Evolutionary conservation across 2,113 vertebrate species (phyloP), one percentile per base, ranked within the genome.

Genomic region (Antechinus stuartii): DNA sequence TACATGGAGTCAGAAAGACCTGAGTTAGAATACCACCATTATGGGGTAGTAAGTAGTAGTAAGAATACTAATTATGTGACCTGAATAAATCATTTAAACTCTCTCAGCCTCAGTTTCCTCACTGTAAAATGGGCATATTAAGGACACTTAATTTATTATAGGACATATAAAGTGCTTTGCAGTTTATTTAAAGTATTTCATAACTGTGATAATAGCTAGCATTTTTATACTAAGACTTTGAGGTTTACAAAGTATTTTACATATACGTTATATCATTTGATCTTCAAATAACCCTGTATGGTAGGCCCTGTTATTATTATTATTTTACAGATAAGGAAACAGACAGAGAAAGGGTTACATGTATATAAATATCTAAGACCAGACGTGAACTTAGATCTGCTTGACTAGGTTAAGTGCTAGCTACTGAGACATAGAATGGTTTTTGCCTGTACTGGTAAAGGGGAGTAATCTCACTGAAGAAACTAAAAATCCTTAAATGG

Each of bases 401-500:
- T 76, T 76, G 14, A n/a, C 61, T n/a, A 19, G 61, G 2, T 68
- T 30, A 35, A 76, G 30, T 84, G 68, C 5, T 84, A 84, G 68
- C 14, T 42, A 84, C 6, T 42, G 1, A 76, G 35, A 35, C 61
- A 76, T 19, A 76, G 35, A 84, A 84, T 42, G 35, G n/a, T 42
- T 23, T 0, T 16, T 84, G 68, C 19, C 16, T 84, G 19, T 42
- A 42, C n/a, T 42, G 68, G 35, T 84, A n/a, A 84, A 84, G 35
- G 5, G 11, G 61, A 56, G 14, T 49, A 7, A 7, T 94, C 46
- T 91, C 0, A 93, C n/a, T 92, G 94, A 56, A 7, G 57, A 96
- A 96, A 95, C 91, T 47, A 93, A 54, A 47, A 53, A n/a, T 42
- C 52, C 68, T 92, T 89, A 94, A 95, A 92, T 97, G 11, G 54